These are phyloP conservation scores for Desoria tigrina DNA, from an alignment of 2,888 invertebrate genomes.

Conservation along the genomic window DNA sequence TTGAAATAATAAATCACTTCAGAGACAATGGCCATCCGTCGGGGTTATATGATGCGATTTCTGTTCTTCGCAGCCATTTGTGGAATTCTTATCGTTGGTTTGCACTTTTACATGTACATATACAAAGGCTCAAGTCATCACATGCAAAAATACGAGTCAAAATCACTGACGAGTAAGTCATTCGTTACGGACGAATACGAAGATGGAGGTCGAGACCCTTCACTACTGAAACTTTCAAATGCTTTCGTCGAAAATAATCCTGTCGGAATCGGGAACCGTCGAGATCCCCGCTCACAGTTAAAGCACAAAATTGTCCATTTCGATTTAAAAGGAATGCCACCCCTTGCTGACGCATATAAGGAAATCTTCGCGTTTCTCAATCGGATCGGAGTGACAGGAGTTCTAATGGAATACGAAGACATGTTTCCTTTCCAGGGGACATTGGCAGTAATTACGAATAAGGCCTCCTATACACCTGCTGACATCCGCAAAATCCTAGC, in stretches of 20 bases:
- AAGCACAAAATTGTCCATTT: constrained; percentile 72
- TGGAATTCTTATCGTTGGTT: neutral
- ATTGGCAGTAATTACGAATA: constrained; percentile 65
- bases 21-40: neutral
- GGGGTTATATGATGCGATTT: neutral
- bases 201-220: too few species aligned
- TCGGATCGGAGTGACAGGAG: constrained; percentile 71
- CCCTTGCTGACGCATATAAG: constrained; percentile 66
- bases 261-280: neutral
- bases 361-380: constrained; percentile 66
- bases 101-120: constrained; percentile 10
- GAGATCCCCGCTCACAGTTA: constrained; percentile 16
- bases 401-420: constrained; percentile 83
- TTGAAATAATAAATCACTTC: too few species aligned
- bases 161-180: neutral
- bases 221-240: too few species aligned
- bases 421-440: constrained; percentile 76
- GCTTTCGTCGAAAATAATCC: neutral
- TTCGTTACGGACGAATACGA: neutral
- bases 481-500: constrained; percentile 62
- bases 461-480: constrained; percentile 66
- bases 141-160: neutral
- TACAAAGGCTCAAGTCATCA: constrained; percentile 5
- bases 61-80: neutral
- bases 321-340: constrained; percentile 82